Conservation (phyloP, 2,888 invertebrate species). For the Crematogaster levior region DNA sequence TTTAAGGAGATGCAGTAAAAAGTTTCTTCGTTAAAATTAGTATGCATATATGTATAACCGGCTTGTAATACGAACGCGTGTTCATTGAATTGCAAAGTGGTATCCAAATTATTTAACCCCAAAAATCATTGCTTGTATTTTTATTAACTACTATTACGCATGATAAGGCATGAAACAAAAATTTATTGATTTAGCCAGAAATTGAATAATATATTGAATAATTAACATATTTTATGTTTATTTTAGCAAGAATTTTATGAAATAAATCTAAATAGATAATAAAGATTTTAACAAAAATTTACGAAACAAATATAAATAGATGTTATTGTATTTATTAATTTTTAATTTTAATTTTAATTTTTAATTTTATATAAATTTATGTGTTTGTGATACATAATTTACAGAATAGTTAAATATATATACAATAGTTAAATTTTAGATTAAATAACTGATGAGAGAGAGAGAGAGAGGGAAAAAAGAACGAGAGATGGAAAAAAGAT, state of each 20-base stretch:
- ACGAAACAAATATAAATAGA: background rate
- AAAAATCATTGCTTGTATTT: slow-evolving; percentile 24
- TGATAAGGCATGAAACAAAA: slow-evolving; percentile 9
- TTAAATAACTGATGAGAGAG: background rate
- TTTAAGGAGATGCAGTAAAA: slow-evolving; percentile 33
- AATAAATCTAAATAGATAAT: background rate
- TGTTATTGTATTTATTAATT: background rate
- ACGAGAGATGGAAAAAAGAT: background rate
- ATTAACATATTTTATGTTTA: background rate
- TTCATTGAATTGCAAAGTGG: slow-evolving; percentile 38
- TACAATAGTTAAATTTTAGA: background rate
- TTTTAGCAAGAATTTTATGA: background rate
- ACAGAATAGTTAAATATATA: no score
- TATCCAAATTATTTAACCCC: slow-evolving; percentile 1
- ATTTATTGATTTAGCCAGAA: background rate
- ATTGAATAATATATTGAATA: background rate
- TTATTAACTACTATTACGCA: background rate
- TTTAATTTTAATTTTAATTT: no score
- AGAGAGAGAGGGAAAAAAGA: no score
- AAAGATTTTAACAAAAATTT: background rate
- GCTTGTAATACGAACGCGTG: background rate
- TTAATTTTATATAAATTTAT: no score
- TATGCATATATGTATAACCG: slow-evolving; percentile 25
- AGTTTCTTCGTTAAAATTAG: slow-evolving; percentile 23
- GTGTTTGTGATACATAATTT: no score